Base-by-base conservation (phyloP, 2,797 vertebrate species). In the Tadarida brasiliensis region DNA sequence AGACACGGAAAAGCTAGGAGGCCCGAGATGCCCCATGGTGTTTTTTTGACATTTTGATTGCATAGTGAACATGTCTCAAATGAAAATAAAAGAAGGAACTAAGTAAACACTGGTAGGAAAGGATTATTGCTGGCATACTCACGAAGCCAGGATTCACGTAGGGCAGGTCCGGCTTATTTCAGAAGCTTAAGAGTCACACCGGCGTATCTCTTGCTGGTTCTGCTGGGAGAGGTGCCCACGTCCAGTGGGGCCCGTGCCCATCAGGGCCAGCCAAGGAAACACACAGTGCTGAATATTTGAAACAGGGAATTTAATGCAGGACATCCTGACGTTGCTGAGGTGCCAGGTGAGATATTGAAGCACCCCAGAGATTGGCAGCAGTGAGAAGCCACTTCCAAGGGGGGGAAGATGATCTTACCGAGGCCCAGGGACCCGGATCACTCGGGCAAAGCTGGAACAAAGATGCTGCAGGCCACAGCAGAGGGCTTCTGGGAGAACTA, bases 401-500 rank as follows among this genome's bases (percentile, higher is more conserved):
- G 7, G 28, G 47, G 11, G 44, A 17, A 54, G 56, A 20, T 2
- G 6, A 7, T 65, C 30, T 9, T 67, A 5, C n/a, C 51, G 28
- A n/a, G 35, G 47, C 26, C 28, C 30, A 7, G 30, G 24, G 7
- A 11, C 35, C 47, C 35, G 56, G 17, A 16, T 71, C 3, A 3
- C 16, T 39, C 28, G 9, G 24, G 5, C 30, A 30, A 54, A 80
- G 56, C 44, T 39, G 49, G 59, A 71, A n/a, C 7, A 14, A 11
- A 17, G 61, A 61, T 4, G 9, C 2, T 1, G 0, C 2, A 11
- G 81, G 61, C 35, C 9, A 8, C 14, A 6, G 56, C 26, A 7
- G 26, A 22, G 20, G 20, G 22, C 0, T 1, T 74, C 49, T 70
- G 28, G 49, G 15, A 49, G 74, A 81, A n/a, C 16, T 33, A 19